These are phyloP conservation scores for Rachycentron canadum DNA, from an alignment of 2,797 vertebrate genomes.

Conservation along the genomic window DNA sequence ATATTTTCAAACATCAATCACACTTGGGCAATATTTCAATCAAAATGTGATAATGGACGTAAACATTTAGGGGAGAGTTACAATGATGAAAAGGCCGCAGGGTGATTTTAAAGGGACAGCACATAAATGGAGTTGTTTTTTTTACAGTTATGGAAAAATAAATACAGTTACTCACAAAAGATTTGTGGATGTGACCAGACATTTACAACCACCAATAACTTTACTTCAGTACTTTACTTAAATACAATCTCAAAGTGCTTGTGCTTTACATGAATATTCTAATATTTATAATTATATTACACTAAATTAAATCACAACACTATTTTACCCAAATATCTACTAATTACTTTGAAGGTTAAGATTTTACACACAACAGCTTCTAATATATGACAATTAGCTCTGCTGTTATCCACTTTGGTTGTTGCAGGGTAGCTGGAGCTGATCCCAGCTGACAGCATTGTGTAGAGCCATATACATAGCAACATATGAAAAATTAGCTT, in stretches of 20 bases:
- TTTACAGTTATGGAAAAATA: neutral
- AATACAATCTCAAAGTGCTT: neutral
- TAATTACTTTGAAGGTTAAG: conserved; percentile 1
- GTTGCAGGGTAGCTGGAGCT: neutral
- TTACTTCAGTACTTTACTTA: neutral
- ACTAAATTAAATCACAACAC: neutral
- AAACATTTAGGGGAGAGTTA: conserved; percentile 15
- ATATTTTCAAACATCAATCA: neutral
- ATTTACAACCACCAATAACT: neutral
- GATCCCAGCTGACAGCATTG: neutral
- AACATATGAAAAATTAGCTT: neutral
- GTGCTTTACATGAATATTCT: neutral
- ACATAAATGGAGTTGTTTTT: neutral
- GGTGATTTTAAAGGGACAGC: neutral
- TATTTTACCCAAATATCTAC: neutral
- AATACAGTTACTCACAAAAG: conserved; percentile 7
- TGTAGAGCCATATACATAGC: no score
- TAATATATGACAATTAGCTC: neutral
- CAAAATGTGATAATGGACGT: neutral
- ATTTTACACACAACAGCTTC: neutral
- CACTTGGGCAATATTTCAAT: neutral
- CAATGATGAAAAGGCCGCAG: conserved; percentile 25
- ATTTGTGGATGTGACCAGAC: no score
- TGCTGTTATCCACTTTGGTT: neutral
- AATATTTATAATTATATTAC: neutral